Percentiles rank a stretch among this genome's conserved stretches.
These are phyloP conservation scores for Okapia johnstoni DNA, from an alignment of 2,113 vertebrate genomes.

Conservation along the genomic window DNA sequence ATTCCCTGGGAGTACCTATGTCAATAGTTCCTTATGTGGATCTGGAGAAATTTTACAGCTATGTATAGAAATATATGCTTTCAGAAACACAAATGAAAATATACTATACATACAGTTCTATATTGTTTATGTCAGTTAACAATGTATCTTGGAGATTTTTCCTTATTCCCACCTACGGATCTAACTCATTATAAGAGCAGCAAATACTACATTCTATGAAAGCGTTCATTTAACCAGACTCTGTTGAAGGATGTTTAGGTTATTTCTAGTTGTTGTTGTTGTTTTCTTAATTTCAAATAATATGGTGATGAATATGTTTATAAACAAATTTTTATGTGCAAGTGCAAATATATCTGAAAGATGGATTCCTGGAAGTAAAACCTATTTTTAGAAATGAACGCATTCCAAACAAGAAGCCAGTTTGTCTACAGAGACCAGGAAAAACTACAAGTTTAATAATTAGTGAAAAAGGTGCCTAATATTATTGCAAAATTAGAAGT, in stretches of 20 bases:
- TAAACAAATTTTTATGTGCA: background rate
- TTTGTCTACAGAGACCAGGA: background rate
- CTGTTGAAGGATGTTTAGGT: background rate
- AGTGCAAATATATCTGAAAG: background rate
- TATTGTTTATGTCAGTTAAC: conserved; percentile 22
- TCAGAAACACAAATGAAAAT: conserved; percentile 4
- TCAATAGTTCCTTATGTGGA: background rate
- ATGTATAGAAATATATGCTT: background rate
- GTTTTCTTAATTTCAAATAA: background rate
- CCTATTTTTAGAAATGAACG: background rate
- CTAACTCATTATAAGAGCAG: background rate
- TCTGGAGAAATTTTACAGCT: background rate
- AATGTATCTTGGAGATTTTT: background rate
- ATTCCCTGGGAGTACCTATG: background rate
- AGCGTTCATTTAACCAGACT: background rate
- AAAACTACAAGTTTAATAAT: background rate
- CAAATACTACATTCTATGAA: background rate
- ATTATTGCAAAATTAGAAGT: background rate
- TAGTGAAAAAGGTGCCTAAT: conserved; percentile 19
- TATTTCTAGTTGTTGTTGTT: background rate
- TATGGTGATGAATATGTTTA: background rate
- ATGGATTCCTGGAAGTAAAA: background rate
- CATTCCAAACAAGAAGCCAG: conserved; percentile 27
- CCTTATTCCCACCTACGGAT: background rate
- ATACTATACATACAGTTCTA: background rate